phyloP scores from a whole-genome alignment of 2,888 invertebrate genomes.

The Drosophila barbarae region DNA sequence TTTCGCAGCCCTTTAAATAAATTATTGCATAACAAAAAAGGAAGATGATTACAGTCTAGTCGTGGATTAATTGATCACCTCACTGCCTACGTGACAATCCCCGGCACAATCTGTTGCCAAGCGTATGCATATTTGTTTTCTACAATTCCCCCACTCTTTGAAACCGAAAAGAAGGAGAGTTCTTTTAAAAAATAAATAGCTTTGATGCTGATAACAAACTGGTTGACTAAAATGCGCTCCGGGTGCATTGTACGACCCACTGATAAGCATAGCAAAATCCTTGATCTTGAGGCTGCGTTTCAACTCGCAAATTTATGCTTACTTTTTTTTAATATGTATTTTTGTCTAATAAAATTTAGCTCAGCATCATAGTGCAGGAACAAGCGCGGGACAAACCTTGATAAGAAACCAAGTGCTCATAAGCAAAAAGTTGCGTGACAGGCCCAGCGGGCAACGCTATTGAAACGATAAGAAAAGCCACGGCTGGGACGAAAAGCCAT shows the following conservation, averaged over 20 bases:
- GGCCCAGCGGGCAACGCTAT: constrained; percentile 31
- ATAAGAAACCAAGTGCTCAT: constrained; percentile 40
- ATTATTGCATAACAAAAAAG: not conserved
- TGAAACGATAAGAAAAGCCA: constrained; percentile 17
- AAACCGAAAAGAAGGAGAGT: constrained; percentile 42
- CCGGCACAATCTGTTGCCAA: constrained; percentile 28
- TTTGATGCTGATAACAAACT: constrained; percentile 61
- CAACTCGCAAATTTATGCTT: constrained; percentile 57
- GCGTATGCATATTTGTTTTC: constrained; percentile 9
- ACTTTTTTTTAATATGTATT: constrained; percentile 26
- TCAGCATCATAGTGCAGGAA: constrained; percentile 26
- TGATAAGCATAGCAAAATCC: constrained; percentile 68
- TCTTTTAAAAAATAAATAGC: constrained; percentile 36
- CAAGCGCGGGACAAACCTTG: constrained; percentile 47
- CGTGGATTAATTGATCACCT: constrained; percentile 22
- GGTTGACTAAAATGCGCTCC: constrained; percentile 67
- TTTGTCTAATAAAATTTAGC: constrained; percentile 24
- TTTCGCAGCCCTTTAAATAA: not conserved
- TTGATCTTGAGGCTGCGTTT: constrained; percentile 74
- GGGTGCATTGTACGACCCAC: constrained; percentile 73
- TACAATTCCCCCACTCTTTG: constrained; percentile 43
- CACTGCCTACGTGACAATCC: constrained; percentile 22
- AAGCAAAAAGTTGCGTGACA: constrained; percentile 48
- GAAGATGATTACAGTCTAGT: not conserved
- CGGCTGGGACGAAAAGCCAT: constrained; percentile 10